phyloP scores from a whole-genome alignment of 1,140 invertebrate species.

The Trichonephila inaurata region DNA sequence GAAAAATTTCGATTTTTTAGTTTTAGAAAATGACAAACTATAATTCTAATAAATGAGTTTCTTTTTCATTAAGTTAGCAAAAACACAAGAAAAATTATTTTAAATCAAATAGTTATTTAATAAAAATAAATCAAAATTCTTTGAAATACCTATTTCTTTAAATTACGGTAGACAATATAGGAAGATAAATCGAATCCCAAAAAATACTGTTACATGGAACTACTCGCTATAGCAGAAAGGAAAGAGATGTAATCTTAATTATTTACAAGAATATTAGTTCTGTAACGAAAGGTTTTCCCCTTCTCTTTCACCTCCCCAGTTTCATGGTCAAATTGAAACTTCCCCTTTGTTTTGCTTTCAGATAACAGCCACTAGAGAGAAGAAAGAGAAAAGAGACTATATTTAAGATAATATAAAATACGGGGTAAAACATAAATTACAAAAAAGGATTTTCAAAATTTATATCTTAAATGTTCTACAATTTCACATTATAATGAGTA shows the following conservation, averaged over 20 bases:
- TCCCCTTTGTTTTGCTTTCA: not conserved
- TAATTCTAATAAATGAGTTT: too few relatives aligned
- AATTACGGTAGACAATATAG: not conserved
- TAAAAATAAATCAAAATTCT: not conserved
- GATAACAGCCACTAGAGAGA: not conserved
- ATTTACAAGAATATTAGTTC: constrained; percentile 18
- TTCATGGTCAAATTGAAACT: constrained; percentile 54
- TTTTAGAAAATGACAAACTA: too few relatives aligned
- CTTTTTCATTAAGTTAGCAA: not conserved
- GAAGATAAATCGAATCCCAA: constrained; percentile 15
- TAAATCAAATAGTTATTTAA: too few relatives aligned
- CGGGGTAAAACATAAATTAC: too few relatives aligned
- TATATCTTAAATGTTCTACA: not conserved
- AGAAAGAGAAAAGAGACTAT: not conserved
- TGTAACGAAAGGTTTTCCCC: not conserved
- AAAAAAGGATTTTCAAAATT: too few relatives aligned
- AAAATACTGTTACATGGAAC: not conserved
- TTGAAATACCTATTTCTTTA: not conserved
- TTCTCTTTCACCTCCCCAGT: constrained; percentile 55
- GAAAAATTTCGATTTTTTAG: too few relatives aligned
- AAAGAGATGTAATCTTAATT: constrained; percentile 22
- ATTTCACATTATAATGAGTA: not conserved
- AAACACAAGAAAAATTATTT: not conserved
- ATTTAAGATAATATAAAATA: not conserved
- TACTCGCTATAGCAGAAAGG: not conserved